Evolutionary conservation across 2,797 vertebrate genomes (phyloP).

Genomic region (Zalophus californianus): DNA sequence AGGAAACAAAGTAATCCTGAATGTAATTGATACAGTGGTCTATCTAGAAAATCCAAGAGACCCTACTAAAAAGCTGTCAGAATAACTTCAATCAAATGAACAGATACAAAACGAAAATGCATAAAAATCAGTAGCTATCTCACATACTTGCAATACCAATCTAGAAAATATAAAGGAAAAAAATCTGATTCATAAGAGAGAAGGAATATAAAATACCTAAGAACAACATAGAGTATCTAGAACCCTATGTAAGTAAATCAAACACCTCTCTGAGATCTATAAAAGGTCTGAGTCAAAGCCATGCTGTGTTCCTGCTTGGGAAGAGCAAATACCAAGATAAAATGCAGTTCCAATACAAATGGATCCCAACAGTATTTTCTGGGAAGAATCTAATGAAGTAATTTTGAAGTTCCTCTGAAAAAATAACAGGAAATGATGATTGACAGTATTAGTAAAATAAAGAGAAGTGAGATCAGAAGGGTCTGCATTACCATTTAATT

Average conservation of each 20-base stretch:
- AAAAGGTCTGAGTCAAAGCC: not conserved
- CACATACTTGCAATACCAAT: not conserved
- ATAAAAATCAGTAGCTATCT: not conserved
- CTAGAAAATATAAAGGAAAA: not conserved
- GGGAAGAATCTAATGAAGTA: slow-evolving; percentile 17
- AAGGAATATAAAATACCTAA: not conserved
- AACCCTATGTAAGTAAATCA: not conserved
- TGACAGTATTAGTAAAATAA: not conserved
- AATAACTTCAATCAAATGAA: slow-evolving; percentile 27
- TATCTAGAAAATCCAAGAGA: not conserved
- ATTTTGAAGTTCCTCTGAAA: slow-evolving; percentile 58
- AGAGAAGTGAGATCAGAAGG: not conserved
- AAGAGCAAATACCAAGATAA: not conserved
- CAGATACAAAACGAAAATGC: not conserved
- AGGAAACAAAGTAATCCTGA: not conserved
- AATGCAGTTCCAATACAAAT: not conserved
- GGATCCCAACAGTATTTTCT: not conserved
- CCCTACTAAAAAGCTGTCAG: not conserved
- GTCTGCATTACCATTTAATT: not conserved
- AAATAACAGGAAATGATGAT: slow-evolving; percentile 34
- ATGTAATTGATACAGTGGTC: not conserved
- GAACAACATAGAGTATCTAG: not conserved
- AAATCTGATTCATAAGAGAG: not conserved
- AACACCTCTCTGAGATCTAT: not conserved
- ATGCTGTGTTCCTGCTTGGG: not conserved